Conservation (phyloP, 2,113 vertebrate species). For the Protobothrops flavoviridis region DNA sequence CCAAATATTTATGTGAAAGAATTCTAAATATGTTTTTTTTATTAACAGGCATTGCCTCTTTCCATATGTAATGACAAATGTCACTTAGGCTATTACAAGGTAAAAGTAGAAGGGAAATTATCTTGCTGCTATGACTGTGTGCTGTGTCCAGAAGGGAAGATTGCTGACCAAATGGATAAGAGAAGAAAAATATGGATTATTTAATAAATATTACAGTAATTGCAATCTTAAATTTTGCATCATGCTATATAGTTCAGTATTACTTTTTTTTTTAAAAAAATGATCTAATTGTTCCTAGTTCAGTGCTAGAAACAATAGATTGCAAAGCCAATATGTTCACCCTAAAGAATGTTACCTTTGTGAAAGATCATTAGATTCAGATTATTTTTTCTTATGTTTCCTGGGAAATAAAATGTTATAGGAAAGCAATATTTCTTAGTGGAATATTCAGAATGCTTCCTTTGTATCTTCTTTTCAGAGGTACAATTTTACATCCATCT, state of each 20-base stretch:
- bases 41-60: background rate
- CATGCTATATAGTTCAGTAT: too few species aligned
- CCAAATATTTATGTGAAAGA: background rate
- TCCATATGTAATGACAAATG: background rate
- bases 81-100: background rate
- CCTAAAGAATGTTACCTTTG: background rate
- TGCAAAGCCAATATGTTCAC: too few species aligned
- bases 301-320: too few species aligned
- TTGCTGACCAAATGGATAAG: background rate
- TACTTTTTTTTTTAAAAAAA: too few species aligned
- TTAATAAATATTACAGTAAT: too few species aligned
- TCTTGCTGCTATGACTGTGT: background rate
- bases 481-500: too few species aligned
- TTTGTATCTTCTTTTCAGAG: too few species aligned
- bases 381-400: background rate
- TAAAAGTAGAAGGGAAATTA: background rate
- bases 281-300: too few species aligned
- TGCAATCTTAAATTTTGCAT: too few species aligned
- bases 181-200: background rate
- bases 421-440: too few species aligned
- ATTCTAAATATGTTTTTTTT: background rate
- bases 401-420: too few species aligned
- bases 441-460: too few species aligned
- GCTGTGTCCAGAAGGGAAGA: background rate
- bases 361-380: background rate